Evolutionary conservation across 2,113 vertebrate species (phyloP), one percentile per base, ranked within the genome.

Genomic region (Noturus placidus): DNA sequence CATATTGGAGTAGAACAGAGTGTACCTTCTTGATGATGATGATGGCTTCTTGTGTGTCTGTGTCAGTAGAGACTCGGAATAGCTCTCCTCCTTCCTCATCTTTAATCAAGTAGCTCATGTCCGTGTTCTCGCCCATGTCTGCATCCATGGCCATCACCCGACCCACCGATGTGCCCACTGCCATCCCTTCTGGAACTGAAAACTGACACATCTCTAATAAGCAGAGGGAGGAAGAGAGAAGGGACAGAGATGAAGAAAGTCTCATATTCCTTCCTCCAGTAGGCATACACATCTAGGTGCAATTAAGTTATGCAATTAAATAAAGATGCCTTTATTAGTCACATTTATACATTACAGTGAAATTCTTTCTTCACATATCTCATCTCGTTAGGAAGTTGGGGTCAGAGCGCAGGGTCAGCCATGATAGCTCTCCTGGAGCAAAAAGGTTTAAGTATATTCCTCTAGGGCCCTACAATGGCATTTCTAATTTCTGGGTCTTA

Each of bases 201-300:
- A 99, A 99, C 95, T 99, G 98, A 92, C 99, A 99, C 96, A 99
- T 97, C 94, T 99, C 98, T 99, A 93, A 79, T 33, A 85, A 38
- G 27, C 13, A 61, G 86, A 33, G 25, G 33, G 38, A 22, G 30
- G 20, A 76, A 59, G 65, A 27, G 17, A 54, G 30, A 70, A 76
- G 57, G 27, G 57, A 54, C 25, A 52, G 0, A 70, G 42, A 61
- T 76, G 13, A 35, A 19, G 22, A 6, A 33, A 61, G 59, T 59
- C 42, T 78, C 17, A 52, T 25, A 2, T 15, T 80, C 35, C 50
- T 33, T 72, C 30, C 50, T 61, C 56, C 63, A 69, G 61, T 35
- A 82, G 35, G 33, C 42, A 63, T 35, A 15, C 50, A 61, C 14
- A 59, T 56, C 10, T 57, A 50, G 42, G 27, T 79, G 42, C 42